Conservation (phyloP, 2,113 vertebrate species). For the Hiodon tergisus region DNA sequence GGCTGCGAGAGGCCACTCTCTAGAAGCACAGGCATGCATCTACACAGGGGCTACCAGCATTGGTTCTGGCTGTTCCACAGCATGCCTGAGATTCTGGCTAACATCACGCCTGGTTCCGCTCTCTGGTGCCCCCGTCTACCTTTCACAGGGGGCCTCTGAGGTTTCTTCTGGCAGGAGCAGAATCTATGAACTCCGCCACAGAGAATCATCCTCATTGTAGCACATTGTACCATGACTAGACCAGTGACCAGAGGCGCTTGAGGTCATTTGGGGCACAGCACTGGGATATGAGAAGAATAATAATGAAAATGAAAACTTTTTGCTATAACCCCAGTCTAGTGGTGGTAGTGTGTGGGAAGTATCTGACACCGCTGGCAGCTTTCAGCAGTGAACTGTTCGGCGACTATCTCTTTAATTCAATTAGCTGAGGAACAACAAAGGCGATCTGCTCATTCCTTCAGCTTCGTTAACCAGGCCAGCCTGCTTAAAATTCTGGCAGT, state of each 20-base stretch:
- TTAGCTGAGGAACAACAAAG: constrained; percentile 44
- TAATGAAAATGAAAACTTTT: background rate
- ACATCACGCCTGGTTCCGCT: background rate
- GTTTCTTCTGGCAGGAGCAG: background rate
- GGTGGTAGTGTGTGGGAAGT: constrained; percentile 22
- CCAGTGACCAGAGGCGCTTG: background rate
- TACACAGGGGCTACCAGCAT: background rate
- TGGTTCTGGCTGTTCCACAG: background rate
- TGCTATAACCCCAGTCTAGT: constrained; percentile 9
- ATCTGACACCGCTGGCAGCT: constrained; percentile 42
- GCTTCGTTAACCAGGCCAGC: constrained; percentile 45
- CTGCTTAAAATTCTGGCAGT: constrained; percentile 46
- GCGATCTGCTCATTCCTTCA: constrained; percentile 42
- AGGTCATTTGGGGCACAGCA: background rate
- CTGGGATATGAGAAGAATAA: too few species aligned
- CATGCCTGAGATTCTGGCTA: background rate
- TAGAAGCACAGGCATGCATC: background rate
- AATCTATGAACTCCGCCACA: too few species aligned
- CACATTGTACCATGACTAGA: background rate
- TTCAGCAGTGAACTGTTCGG: constrained; percentile 34
- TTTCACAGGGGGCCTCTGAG: background rate
- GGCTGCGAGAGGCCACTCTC: background rate
- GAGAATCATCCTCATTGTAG: background rate
- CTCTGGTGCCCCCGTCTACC: too few species aligned
- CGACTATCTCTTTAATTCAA: constrained; percentile 52